Conservation (phyloP, 2,797 vertebrate genomes). For the Gorsachius magnificus region DNA sequence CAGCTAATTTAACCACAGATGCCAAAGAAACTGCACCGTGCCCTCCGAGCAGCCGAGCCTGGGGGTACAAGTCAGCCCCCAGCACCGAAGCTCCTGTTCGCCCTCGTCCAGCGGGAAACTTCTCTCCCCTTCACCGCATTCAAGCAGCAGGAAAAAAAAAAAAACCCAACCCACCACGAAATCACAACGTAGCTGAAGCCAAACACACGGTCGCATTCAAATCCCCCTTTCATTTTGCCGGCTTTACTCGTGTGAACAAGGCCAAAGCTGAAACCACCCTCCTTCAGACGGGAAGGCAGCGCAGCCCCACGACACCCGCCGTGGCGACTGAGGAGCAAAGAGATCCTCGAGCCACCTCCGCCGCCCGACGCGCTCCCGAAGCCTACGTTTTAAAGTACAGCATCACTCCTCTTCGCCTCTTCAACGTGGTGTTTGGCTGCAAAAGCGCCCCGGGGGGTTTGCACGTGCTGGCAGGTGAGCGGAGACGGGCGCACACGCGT, state of each 20-base stretch:
- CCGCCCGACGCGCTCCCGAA: neutral
- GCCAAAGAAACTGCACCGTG: neutral
- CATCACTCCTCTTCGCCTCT: neutral
- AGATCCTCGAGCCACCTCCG: neutral
- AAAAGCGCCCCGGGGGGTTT: rapidly evolving
- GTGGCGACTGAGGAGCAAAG: neutral
- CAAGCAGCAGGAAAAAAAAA: neutral
- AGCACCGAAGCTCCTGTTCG: neutral
- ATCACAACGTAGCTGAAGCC: neutral
- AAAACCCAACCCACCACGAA: neutral
- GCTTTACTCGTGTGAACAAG: neutral
- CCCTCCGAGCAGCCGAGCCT: neutral
- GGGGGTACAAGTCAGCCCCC: neutral
- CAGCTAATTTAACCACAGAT: neutral
- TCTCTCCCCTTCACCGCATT: neutral
- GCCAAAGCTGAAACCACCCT: neutral
- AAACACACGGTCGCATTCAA: neutral
- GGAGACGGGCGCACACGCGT: neutral
- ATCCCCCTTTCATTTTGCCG: neutral
- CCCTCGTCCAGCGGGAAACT: neutral
- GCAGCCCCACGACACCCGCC: neutral
- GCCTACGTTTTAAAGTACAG: rapidly evolving
- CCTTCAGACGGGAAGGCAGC: neutral
- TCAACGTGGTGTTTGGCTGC: neutral
- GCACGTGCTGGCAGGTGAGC: rapidly evolving